These are phyloP conservation scores for Lasiurus borealis DNA, from an alignment of 2,113 vertebrate species.

Conservation along the genomic window DNA sequence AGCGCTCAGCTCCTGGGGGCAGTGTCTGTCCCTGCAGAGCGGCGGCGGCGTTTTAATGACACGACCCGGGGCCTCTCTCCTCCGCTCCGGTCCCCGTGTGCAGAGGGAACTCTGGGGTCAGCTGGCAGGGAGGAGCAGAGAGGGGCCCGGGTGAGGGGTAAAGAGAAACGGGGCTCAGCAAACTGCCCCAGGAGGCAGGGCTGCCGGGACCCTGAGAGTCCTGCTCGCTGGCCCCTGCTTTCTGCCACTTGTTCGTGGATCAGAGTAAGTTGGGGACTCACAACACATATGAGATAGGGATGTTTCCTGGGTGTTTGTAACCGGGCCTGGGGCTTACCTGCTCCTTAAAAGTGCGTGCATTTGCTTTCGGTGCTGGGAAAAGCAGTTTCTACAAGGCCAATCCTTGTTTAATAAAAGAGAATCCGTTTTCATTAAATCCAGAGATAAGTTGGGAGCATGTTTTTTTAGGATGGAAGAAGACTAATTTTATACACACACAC, in stretches of 20 bases:
- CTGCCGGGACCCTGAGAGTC: rapidly evolving
- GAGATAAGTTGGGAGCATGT: not conserved
- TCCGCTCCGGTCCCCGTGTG: rapidly evolving
- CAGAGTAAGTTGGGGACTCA: not conserved
- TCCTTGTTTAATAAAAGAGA: not conserved
- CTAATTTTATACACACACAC: too few relatives aligned
- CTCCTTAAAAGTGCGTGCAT: not conserved
- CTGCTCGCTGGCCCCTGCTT: not conserved
- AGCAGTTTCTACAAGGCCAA: not conserved
- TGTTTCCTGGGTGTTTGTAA: not conserved
- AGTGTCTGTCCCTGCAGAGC: too few relatives aligned
- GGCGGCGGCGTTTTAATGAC: not conserved
- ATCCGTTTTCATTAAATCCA: conserved; percentile 34
- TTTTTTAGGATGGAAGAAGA: not conserved
- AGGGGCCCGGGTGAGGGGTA: rapidly evolving
- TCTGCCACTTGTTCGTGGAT: not conserved
- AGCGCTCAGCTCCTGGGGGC: not conserved
- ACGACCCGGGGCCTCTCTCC: rapidly evolving
- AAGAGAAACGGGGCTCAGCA: rapidly evolving
- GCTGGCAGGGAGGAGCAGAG: rapidly evolving
- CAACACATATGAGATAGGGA: too few relatives aligned
- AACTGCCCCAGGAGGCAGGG: rapidly evolving
- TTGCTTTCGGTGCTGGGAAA: not conserved
- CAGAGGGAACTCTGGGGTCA: too few relatives aligned
- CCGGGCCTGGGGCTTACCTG: not conserved